Conservation (phyloP, 2,797 vertebrate species). For the Rhinichthys osculus region DNA sequence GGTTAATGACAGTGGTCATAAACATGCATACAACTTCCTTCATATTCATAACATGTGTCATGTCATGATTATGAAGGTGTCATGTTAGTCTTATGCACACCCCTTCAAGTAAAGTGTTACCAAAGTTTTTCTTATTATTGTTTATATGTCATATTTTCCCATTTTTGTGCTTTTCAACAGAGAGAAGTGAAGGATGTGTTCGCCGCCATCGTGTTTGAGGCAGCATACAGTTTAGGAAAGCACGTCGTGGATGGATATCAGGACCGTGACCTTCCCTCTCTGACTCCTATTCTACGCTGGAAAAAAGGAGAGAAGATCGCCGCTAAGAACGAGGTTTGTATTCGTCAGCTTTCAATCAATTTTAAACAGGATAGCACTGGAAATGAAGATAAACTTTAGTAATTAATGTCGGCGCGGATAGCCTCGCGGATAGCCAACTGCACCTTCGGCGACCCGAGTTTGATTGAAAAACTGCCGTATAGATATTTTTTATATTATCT, state of each 20-base stretch:
- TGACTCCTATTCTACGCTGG: constrained; percentile 92
- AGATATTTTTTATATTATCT: too few relatives aligned
- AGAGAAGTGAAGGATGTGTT: constrained; percentile 95
- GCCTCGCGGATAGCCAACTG: neutral
- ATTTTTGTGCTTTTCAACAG: constrained; percentile 72
- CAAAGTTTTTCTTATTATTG: neutral
- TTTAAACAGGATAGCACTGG: neutral
- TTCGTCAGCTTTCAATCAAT: neutral
- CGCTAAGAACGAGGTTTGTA: constrained; percentile 89
- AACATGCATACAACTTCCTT: too few relatives aligned
- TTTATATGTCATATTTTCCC: neutral
- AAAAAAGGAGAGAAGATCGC: constrained; percentile 92
- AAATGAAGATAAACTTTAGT: neutral
- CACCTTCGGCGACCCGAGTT: neutral
- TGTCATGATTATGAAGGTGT: too few relatives aligned
- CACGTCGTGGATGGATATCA: constrained; percentile 75
- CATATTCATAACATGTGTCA: too few relatives aligned
- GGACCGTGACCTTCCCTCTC: constrained; percentile 83
- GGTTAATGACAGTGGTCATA: too few relatives aligned
- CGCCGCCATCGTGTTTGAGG: constrained; percentile 92
- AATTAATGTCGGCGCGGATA: neutral
- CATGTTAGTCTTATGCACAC: too few relatives aligned
- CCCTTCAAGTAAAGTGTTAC: too few relatives aligned
- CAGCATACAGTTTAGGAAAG: constrained; percentile 86
- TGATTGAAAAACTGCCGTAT: neutral